Evolutionary conservation across 2,797 vertebrate genomes (phyloP).

Genomic region (Bucorvus abyssinicus): DNA sequence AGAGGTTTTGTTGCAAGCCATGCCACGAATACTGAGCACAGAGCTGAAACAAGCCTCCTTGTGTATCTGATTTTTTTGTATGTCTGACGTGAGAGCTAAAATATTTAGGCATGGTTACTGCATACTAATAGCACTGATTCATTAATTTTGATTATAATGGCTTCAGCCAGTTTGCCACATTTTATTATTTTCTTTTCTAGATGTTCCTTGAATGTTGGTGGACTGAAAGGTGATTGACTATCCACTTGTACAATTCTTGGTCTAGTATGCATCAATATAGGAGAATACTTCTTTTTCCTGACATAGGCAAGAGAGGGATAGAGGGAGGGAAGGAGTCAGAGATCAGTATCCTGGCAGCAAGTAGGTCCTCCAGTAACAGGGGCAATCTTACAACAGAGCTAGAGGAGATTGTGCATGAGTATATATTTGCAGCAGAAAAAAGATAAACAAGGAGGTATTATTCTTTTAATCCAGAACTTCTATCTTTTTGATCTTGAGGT

Average conservation of each 20-base stretch:
- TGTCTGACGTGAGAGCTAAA: neutral
- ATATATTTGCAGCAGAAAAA: neutral
- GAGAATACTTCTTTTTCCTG: neutral
- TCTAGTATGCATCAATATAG: neutral
- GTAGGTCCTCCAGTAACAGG: neutral
- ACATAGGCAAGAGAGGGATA: neutral
- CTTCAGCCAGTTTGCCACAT: neutral
- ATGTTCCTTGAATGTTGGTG: neutral
- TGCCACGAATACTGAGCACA: neutral
- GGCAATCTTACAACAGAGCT: neutral
- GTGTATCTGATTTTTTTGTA: neutral
- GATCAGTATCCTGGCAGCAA: neutral
- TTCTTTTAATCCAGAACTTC: neutral
- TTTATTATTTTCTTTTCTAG: neutral
- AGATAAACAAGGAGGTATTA: neutral
- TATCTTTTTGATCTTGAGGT: neutral
- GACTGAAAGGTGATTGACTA: neutral
- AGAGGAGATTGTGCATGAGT: neutral
- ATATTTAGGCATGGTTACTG: neutral
- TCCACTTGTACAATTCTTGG: neutral
- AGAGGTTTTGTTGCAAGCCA: neutral
- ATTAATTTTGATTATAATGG: neutral
- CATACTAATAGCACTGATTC: neutral
- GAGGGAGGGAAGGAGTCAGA: neutral
- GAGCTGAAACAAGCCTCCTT: neutral